phyloP scores from a whole-genome alignment of 2,113 vertebrate genomes.

The Symphodus melops region DNA sequence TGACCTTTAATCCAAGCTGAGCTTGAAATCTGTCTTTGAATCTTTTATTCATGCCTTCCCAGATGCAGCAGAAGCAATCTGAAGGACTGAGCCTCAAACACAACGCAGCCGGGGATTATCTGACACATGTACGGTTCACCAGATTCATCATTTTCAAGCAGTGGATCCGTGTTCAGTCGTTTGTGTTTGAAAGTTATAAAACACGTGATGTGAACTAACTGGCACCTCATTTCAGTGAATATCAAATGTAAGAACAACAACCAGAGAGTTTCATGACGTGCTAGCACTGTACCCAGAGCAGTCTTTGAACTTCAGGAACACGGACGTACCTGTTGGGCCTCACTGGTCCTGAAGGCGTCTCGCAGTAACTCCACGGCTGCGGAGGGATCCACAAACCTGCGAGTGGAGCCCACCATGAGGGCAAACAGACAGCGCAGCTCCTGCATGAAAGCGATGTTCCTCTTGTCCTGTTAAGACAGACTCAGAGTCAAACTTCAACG shows the following conservation, averaged over 20 bases:
- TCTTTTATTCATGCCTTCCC: too few relatives aligned
- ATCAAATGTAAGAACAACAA: too few relatives aligned
- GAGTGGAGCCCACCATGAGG: slow-evolving; percentile 92
- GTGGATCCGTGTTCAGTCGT: too few relatives aligned
- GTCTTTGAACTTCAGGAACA: background rate
- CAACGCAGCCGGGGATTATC: background rate
- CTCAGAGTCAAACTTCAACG: slow-evolving; percentile 18
- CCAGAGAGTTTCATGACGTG: too few relatives aligned
- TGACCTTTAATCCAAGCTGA: too few relatives aligned
- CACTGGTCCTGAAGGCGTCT: slow-evolving; percentile 90
- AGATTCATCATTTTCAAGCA: too few relatives aligned
- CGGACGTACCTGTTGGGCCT: slow-evolving; percentile 93
- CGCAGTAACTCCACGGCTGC: slow-evolving; percentile 91
- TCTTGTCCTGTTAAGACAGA: slow-evolving; percentile 87
- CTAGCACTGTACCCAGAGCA: too few relatives aligned
- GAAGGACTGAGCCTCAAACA: too few relatives aligned
- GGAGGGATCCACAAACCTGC: slow-evolving; percentile 94
- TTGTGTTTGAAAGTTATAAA: too few relatives aligned
- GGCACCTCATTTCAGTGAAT: too few relatives aligned
- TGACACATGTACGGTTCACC: background rate
- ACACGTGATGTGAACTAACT: too few relatives aligned
- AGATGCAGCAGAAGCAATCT: background rate
- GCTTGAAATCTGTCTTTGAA: too few relatives aligned
- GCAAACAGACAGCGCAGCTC: slow-evolving; percentile 95
- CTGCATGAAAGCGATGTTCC: slow-evolving; percentile 96